Base-by-base conservation (phyloP, 92 coral and sea anemone genomes). In the Diadumene lineata region DNA sequence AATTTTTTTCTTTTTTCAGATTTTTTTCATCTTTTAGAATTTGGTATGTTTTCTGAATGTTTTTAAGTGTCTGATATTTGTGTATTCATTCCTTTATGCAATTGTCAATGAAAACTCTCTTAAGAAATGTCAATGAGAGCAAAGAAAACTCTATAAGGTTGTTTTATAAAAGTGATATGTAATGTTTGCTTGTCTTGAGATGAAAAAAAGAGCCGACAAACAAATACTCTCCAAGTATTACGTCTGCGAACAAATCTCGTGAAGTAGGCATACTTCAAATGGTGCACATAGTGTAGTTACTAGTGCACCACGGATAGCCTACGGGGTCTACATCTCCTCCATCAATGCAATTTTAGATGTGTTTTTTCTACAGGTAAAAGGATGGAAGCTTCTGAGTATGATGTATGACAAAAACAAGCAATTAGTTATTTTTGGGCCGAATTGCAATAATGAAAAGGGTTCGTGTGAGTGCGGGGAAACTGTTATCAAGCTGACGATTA, bases 151-250 rank as follows among this genome's bases (percentile, higher is more conserved):
- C 21, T 72, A 72, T 56, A 24, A 31, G 33, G 77, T 72, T 56
- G 26, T 44, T 43, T 38, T 33, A 46, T 56, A 48, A 72, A 64
- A 53, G 77, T 33, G 66, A 51, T n/a, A n/a, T 26, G 65, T 25
- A 61, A 56, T 72, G 77, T 72, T 72, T 72, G 77, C 77, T 72
- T 34, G 63, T 60, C 15, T 25, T 63, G 57, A 60, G 69, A 34
- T 63, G 55, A 48, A 23, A 43, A 63, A 60, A 73, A 73, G 58
- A 18, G 55, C 79, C 70, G 69, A 34, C 79, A 74, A 74, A 50
- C 66, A 67, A 67, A 44, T 62, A 74, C 79, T 43, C 79, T 60
- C 79, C 58, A 74, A 74, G 60, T 60, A 63, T 63, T 74, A 38
- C 79, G 38, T 25, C 70, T 46, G 28, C 19, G 66, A 74, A 74